phyloP scores from a whole-genome alignment of 2,797 vertebrate genomes.

The Onychomys leucogaster region DNA sequence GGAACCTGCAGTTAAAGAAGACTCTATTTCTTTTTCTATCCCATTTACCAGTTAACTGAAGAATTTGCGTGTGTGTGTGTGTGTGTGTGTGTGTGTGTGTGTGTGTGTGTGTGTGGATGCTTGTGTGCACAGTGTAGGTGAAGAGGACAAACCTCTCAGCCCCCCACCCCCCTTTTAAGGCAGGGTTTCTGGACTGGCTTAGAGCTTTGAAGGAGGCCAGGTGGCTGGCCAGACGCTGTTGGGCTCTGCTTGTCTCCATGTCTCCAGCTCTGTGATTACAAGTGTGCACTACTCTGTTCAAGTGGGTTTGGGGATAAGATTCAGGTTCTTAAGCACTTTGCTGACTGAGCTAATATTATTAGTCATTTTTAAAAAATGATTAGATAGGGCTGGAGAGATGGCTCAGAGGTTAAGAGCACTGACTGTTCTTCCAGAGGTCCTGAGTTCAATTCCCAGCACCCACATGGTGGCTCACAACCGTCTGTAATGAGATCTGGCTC shows the following conservation, averaged over 20 bases:
- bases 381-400: too few species aligned
- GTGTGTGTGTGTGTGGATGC: neutral
- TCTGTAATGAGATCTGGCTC: too few species aligned
- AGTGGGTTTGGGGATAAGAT: neutral
- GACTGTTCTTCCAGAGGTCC: too few species aligned
- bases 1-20: neutral
- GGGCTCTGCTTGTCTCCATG: neutral
- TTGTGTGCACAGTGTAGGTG: neutral
- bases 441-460: too few species aligned
- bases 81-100: neutral
- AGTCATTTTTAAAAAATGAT: too few species aligned
- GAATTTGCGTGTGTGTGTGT: neutral
- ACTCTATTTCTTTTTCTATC: neutral
- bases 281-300: neutral
- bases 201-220: neutral
- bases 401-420: too few species aligned
- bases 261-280: neutral
- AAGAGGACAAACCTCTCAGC: neutral
- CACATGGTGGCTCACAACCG: too few species aligned
- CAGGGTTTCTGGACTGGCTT: neutral
- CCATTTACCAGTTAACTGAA: neutral
- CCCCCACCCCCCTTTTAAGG: neutral
- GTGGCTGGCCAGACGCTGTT: neutral
- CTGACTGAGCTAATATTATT: neutral
- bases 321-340: neutral